These are phyloP conservation scores for Sebastes taczanowskii DNA, from an alignment of 2,797 vertebrate genomes.

Conservation along the genomic window DNA sequence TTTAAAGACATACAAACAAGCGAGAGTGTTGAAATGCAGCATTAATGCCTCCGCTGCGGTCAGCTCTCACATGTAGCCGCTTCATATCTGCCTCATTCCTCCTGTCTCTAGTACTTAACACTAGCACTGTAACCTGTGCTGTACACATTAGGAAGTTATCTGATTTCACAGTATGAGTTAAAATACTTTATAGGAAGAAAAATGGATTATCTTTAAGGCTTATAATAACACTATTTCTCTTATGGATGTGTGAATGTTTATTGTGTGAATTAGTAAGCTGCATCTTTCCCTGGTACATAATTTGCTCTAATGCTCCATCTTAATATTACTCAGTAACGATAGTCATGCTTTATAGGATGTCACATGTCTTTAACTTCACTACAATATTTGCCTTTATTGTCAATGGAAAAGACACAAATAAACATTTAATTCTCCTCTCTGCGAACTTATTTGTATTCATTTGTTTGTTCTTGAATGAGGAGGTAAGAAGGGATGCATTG, in stretches of 20 bases:
- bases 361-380: background rate
- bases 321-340: background rate
- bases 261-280: too few species aligned
- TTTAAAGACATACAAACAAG: too few species aligned
- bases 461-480: background rate
- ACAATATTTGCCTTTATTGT: background rate
- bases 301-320: background rate
- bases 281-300: too few species aligned
- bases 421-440: background rate
- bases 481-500: background rate
- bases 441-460: background rate
- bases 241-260: too few species aligned
- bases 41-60: background rate
- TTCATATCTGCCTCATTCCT: background rate
- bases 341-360: background rate
- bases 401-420: background rate
- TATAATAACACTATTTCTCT: too few species aligned
- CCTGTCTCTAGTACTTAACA: too few species aligned
- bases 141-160: too few species aligned
- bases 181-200: too few species aligned
- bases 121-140: too few species aligned
- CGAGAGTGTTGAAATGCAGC: background rate
- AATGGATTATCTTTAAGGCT: too few species aligned
- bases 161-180: too few species aligned
- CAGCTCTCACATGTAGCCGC: background rate